Conservation (phyloP, 2,797 vertebrate species). For the Meda fulgida region DNA sequence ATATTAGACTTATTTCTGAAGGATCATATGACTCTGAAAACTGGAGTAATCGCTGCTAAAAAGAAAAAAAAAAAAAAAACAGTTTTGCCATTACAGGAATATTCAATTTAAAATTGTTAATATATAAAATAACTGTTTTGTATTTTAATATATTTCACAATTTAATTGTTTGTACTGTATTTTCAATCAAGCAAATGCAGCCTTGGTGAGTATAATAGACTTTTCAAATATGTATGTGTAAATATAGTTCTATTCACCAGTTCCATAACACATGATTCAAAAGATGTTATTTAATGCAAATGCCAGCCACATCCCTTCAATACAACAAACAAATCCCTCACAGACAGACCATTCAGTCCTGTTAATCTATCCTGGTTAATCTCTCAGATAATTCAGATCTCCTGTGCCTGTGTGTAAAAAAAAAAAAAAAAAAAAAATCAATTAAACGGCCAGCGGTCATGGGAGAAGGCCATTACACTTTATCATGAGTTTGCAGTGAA, state of each 20-base stretch:
- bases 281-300: neutral
- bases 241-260: neutral
- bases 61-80: neutral
- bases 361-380: slow-evolving; percentile 29
- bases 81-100: no score
- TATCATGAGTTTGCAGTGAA: slow-evolving; percentile 30
- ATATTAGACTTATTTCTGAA: neutral
- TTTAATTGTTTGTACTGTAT: neutral
- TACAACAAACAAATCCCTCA: slow-evolving; percentile 5
- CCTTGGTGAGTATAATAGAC: neutral
- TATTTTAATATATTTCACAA: neutral
- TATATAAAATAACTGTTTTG: no score
- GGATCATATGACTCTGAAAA: neutral
- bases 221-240: neutral
- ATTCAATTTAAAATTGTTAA: no score
- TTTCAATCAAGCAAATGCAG: neutral
- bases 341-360: slow-evolving; percentile 26
- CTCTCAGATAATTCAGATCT: slow-evolving; percentile 41
- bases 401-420: neutral
- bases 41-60: neutral
- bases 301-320: neutral
- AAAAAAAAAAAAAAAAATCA: slow-evolving; percentile 26
- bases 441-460: slow-evolving; percentile 30
- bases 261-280: neutral
- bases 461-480: slow-evolving; percentile 24